These are phyloP conservation scores for Drosophila heteroneura DNA, from an alignment of 2,888 invertebrate genomes.

Conservation along the genomic window DNA sequence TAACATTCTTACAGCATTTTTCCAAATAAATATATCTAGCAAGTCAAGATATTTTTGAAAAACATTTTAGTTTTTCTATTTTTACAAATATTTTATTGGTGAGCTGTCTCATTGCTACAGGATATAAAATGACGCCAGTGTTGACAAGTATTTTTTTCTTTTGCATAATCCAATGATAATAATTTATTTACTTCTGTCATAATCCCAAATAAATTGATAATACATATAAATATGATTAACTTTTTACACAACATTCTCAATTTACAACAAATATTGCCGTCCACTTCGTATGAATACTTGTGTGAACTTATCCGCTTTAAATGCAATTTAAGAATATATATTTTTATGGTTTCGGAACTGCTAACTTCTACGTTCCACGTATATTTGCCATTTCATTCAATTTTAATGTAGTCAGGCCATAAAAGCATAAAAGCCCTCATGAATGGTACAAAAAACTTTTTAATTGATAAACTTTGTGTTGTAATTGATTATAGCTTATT, in stretches of 20 bases:
- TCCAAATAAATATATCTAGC: not conserved
- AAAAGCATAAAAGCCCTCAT: not conserved
- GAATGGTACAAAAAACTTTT: not conserved
- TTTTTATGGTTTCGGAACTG: not conserved
- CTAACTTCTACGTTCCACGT: not conserved
- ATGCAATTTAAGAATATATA: not conserved
- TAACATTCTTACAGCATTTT: not conserved
- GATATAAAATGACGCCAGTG: not conserved
- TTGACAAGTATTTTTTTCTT: not conserved
- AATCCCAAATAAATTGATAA: not conserved
- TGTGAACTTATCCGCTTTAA: not conserved
- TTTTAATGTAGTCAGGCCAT: not conserved
- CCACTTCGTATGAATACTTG: not conserved
- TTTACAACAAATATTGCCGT: not conserved
- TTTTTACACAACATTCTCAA: not conserved
- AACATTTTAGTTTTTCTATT: not conserved
- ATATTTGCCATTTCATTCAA: not conserved
- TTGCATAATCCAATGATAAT: not conserved
- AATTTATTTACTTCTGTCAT: not conserved
- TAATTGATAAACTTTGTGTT: slow-evolving; percentile 1
- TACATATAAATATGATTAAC: not conserved
- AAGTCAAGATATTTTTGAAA: not conserved
- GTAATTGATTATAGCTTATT: slow-evolving; percentile 3
- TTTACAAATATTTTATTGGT: not conserved
- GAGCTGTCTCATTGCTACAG: not conserved